Evolutionary conservation across 1,140 invertebrate species (phyloP).

Genomic region (Tetranychus urticae): DNA sequence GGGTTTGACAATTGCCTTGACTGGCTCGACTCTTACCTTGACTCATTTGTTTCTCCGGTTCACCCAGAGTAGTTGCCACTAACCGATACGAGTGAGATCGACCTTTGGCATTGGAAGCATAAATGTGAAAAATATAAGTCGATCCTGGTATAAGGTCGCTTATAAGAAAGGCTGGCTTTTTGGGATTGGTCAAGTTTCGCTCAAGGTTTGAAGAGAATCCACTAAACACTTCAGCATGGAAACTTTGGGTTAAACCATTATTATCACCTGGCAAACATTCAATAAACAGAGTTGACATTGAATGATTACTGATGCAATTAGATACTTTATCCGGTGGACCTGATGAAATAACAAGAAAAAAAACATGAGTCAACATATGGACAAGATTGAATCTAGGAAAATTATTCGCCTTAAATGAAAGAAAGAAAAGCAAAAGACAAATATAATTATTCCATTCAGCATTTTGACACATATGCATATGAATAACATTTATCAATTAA

Average conservation of each 20-base stretch:
- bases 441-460: too few relatives aligned
- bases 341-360: constrained; percentile 8
- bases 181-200: not conserved
- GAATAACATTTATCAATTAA: too few relatives aligned
- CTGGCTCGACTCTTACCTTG: not conserved
- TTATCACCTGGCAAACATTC: constrained; percentile 36
- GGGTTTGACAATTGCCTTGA: too few relatives aligned
- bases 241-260: constrained; percentile 51
- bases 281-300: constrained; percentile 31
- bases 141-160: constrained; percentile 4
- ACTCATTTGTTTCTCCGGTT: constrained; percentile 36
- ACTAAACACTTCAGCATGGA: constrained; percentile 44
- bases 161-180: constrained; percentile 3
- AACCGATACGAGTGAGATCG: constrained; percentile 48
- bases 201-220: not conserved
- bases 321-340: constrained; percentile 15
- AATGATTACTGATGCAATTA: constrained; percentile 14
- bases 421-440: too few relatives aligned
- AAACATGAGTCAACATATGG: not conserved
- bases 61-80: constrained; percentile 62
- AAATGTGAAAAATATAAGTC: constrained; percentile 7
- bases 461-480: too few relatives aligned
- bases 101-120: constrained; percentile 13
- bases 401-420: too few relatives aligned
- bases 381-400: too few relatives aligned